A percentile compares a stretch with the other conserved stretches of the same genome.
phyloP scores from a whole-genome alignment of 2,113 vertebrate genomes.

The Epinephelus fuscoguttatus region DNA sequence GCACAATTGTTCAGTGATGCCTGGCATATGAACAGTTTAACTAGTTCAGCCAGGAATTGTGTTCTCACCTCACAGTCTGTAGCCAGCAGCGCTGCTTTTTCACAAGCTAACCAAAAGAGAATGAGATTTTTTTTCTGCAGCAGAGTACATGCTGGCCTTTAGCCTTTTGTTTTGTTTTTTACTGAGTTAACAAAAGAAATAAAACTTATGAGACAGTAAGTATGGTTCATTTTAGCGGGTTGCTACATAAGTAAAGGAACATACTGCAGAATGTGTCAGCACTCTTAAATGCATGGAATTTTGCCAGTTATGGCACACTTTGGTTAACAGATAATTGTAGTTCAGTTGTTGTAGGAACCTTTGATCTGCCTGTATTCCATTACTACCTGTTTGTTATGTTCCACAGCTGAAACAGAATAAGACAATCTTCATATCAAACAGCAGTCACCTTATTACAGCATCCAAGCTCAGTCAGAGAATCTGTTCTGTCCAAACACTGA shows the following conservation, averaged over 20 bases:
- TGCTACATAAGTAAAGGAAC: background rate
- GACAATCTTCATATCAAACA: too few relatives aligned
- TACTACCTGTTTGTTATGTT: too few relatives aligned
- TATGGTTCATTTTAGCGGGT: background rate
- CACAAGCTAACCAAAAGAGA: background rate
- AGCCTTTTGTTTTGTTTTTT: background rate
- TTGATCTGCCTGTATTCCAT: too few relatives aligned
- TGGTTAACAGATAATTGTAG: too few relatives aligned
- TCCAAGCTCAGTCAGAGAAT: too few relatives aligned
- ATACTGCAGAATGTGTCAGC: background rate
- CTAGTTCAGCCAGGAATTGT: background rate
- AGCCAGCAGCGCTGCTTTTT: background rate
- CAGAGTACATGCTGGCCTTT: background rate
- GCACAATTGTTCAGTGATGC: background rate
- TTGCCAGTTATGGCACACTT: too few relatives aligned
- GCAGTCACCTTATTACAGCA: too few relatives aligned
- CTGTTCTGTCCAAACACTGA: too few relatives aligned
- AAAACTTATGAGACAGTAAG: background rate
- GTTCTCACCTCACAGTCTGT: background rate
- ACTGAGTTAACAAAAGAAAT: background rate
- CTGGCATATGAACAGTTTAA: background rate
- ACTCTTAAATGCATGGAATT: too few relatives aligned
- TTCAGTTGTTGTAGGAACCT: too few relatives aligned
- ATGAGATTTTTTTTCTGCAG: background rate
- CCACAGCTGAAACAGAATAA: too few relatives aligned